These are phyloP conservation scores for Takifugu bimaculatus DNA, from an alignment of 2,113 vertebrate genomes.

Conservation along the genomic window DNA sequence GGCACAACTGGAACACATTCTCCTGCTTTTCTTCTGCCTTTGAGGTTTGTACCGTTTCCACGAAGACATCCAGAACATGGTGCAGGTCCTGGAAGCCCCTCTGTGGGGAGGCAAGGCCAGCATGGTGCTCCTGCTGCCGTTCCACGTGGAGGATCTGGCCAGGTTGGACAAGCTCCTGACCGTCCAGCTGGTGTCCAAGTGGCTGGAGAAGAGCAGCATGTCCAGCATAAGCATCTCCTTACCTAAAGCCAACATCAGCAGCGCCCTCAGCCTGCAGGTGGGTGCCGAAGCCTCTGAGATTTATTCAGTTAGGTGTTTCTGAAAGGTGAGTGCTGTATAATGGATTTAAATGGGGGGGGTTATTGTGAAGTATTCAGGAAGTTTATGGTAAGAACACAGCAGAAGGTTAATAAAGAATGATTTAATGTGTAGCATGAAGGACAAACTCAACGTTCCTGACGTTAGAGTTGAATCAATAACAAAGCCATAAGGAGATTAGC, in stretches of 20 bases:
- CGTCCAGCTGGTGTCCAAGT: conserved; percentile 54
- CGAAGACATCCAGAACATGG: conserved; percentile 68
- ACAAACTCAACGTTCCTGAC: background rate
- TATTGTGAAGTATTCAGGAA: too few species aligned
- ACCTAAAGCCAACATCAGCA: conserved; percentile 59
- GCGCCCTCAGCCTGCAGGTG: conserved; percentile 65
- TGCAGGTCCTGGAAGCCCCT: conserved; percentile 63
- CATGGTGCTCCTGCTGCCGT: conserved; percentile 66
- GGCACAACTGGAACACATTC: too few species aligned
- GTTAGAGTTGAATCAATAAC: background rate
- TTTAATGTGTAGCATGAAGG: background rate
- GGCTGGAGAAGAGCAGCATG: conserved; percentile 51
- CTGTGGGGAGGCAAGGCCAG: conserved; percentile 59
- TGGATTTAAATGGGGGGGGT: too few species aligned
- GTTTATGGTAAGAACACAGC: background rate
- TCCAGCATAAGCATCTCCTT: conserved; percentile 58
- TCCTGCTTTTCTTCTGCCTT: background rate
- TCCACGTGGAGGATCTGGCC: conserved; percentile 62
- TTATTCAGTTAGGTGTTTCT: background rate
- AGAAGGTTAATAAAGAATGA: background rate
- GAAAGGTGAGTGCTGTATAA: too few species aligned
- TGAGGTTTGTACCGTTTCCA: conserved; percentile 57
- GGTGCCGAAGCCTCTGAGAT: background rate
- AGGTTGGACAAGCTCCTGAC: conserved; percentile 64
- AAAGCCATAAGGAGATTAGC: background rate